These are phyloP conservation scores for Leptopilina clavipes DNA, from an alignment of 1,140 invertebrate genomes.

Conservation along the genomic window DNA sequence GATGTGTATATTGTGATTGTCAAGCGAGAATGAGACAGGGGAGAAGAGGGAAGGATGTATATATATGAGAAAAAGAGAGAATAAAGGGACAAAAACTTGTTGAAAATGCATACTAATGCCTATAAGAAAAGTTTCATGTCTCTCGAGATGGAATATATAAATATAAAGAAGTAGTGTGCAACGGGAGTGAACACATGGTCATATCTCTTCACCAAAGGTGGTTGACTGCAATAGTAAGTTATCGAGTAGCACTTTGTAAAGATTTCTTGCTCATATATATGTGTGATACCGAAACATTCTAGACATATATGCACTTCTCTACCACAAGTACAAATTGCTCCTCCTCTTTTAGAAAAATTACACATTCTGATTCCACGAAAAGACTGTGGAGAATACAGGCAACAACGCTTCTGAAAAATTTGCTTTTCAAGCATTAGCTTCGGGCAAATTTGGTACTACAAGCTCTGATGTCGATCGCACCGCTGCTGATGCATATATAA, in stretches of 20 bases:
- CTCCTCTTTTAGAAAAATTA: background rate
- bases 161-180: constrained; percentile 28
- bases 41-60: constrained; percentile 38
- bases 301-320: background rate
- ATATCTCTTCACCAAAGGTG: background rate
- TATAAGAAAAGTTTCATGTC: background rate
- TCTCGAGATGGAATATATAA: constrained; percentile 17
- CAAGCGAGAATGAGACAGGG: constrained; percentile 37
- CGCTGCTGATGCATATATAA: constrained; percentile 65
- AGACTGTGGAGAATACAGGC: background rate
- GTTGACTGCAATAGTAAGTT: constrained; percentile 49
- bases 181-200: background rate
- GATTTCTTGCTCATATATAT: background rate
- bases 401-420: constrained; percentile 39
- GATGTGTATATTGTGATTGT: background rate
- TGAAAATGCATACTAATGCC: constrained; percentile 12
- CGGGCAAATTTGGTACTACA: constrained; percentile 52
- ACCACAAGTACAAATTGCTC: background rate
- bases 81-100: background rate
- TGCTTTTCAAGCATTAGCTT: constrained; percentile 55
- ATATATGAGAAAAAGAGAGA: constrained; percentile 5
- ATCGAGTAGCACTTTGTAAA: too few species aligned
- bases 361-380: background rate
- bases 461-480: constrained; percentile 63
- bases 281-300: background rate